Evolutionary conservation across 2,113 vertebrate species (phyloP).

Genomic region (Neogale vison): DNA sequence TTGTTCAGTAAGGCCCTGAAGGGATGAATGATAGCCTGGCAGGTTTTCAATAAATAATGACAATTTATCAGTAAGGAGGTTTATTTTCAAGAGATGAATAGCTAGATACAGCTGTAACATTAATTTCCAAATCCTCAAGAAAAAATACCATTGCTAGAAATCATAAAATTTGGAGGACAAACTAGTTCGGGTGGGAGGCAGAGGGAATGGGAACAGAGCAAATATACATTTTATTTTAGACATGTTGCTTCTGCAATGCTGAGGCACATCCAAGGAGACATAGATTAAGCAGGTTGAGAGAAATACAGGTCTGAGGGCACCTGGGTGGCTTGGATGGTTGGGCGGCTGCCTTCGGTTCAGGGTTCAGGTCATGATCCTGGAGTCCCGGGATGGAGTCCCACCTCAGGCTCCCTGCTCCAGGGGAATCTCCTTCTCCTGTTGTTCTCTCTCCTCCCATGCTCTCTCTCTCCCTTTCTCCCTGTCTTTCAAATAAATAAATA

Average conservation of each 20-base stretch:
- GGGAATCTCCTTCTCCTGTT: no score
- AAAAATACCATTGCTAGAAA: slow-evolving; percentile 6
- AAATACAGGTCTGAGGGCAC: not conserved
- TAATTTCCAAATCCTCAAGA: slow-evolving; percentile 50
- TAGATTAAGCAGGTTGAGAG: not conserved
- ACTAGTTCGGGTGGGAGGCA: not conserved
- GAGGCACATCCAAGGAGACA: not conserved
- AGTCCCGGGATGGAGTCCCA: no score
- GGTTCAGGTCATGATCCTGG: no score
- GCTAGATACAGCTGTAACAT: slow-evolving; percentile 12
- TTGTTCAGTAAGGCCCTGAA: not conserved
- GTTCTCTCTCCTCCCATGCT: no score
- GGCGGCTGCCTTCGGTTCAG: no score
- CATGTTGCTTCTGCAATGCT: not conserved
- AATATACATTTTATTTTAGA: not conserved
- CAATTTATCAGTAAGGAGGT: slow-evolving; percentile 24
- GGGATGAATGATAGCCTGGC: slow-evolving; percentile 33
- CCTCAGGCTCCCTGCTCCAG: no score
- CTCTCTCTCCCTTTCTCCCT: no score
- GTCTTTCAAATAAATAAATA: no score
- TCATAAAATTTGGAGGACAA: not conserved
- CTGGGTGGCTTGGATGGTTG: no score
- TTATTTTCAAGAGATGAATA: slow-evolving; percentile 53
- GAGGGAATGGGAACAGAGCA: not conserved
- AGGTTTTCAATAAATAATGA: slow-evolving; percentile 61